A percentile compares a stretch with the other conserved stretches of the same genome.
These are phyloP conservation scores for Argentina silus DNA, from an alignment of 2,797 vertebrate genomes.

Conservation along the genomic window DNA sequence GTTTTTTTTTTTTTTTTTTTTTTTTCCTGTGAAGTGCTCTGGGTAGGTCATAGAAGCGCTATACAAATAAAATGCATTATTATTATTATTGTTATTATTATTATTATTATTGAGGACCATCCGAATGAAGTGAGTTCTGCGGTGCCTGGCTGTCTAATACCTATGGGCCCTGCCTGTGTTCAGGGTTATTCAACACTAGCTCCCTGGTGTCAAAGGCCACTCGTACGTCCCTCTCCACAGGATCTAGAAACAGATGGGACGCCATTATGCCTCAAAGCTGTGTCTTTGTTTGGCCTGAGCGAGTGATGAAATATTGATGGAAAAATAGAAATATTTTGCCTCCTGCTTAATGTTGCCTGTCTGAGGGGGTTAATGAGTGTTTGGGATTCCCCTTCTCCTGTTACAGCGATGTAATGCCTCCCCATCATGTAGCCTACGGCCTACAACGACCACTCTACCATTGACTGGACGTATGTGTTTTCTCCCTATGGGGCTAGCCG, in stretches of 20 bases:
- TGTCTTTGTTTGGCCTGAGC: constrained; percentile 79
- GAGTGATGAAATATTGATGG: constrained; percentile 87
- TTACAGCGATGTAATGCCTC: constrained; percentile 65
- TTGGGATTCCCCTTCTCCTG: constrained; percentile 70
- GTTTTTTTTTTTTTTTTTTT: no score
- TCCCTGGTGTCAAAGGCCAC: constrained; percentile 77
- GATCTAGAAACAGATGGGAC: constrained; percentile 82
- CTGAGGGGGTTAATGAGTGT: constrained; percentile 81
- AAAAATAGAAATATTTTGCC: constrained; percentile 88
- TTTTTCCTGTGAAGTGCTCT: no score
- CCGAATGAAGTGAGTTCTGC: constrained; percentile 58
- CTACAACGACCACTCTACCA: constrained; percentile 39
- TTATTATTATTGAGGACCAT: constrained; percentile 39
- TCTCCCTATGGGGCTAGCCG: constrained; percentile 39
- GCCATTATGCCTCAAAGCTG: constrained; percentile 78
- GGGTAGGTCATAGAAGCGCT: no score
- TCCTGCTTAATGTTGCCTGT: constrained; percentile 73
- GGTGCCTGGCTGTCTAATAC: constrained; percentile 73
- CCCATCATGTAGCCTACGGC: constrained; percentile 31
- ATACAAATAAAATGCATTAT: no score
- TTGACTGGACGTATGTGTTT: constrained; percentile 58
- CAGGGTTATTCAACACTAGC: not conserved
- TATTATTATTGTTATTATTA: no score
- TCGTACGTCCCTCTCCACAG: constrained; percentile 66
- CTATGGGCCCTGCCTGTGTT: constrained; percentile 44